Percentiles rank a stretch among this genome's conserved stretches.
Conservation (phyloP, 1,140 invertebrate species). For the Eupristina koningsbergeri region DNA sequence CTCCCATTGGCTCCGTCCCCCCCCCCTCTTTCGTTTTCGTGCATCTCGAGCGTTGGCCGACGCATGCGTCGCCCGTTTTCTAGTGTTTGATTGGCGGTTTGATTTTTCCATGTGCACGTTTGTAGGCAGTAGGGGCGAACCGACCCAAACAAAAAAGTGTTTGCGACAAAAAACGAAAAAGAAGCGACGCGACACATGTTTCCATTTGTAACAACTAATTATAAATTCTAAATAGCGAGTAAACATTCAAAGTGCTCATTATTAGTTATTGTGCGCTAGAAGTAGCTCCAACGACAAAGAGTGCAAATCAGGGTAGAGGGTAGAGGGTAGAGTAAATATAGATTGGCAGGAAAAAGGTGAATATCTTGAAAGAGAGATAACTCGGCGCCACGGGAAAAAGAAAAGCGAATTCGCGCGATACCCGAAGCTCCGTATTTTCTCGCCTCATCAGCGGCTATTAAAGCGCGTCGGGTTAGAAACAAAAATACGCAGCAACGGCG, state of each 20-base stretch:
- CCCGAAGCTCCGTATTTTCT: neutral
- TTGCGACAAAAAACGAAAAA: too few species aligned
- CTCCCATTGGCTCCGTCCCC: neutral
- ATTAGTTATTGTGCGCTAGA: too few species aligned
- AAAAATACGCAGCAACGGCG: neutral
- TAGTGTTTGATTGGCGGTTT: slow-evolving; percentile 3
- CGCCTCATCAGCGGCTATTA: neutral
- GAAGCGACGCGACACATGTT: too few species aligned
- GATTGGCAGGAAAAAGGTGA: neutral
- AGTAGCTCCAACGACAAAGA: too few species aligned
- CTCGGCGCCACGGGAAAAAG: neutral
- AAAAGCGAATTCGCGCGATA: neutral
- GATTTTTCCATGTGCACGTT: neutral
- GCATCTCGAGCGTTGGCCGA: neutral
- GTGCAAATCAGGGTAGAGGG: too few species aligned
- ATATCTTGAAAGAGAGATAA: neutral
- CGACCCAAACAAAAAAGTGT: too few species aligned
- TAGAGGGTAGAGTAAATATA: too few species aligned
- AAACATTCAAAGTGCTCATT: too few species aligned
- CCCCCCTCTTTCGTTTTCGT: neutral
- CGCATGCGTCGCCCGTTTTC: slow-evolving; percentile 23
- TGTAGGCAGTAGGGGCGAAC: neutral
- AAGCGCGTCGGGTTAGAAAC: neutral
- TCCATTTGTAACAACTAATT: too few species aligned
- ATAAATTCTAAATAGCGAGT: too few species aligned